Conservation (phyloP, 2,113 vertebrate species). For the Sialia sialis region DNA sequence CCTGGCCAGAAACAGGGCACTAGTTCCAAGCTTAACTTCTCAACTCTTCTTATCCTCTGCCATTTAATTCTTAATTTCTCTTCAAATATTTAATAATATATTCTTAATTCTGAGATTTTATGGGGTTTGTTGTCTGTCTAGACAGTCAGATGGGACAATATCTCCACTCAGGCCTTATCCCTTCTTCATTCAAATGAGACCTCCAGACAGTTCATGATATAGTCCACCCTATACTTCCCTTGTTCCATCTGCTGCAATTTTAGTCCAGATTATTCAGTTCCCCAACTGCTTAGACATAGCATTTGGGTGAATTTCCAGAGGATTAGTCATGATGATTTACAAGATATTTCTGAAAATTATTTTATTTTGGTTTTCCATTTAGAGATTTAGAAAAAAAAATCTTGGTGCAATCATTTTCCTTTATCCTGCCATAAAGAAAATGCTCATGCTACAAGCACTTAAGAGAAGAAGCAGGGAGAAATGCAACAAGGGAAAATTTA, state of each 20-base stretch:
- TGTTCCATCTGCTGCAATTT: not conserved
- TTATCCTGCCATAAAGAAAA: not conserved
- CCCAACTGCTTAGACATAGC: not conserved
- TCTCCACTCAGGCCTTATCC: not conserved
- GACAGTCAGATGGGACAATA: not conserved
- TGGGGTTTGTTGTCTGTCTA: not conserved
- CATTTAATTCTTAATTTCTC: not conserved
- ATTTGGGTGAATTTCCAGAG: not conserved
- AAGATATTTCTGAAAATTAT: not conserved
- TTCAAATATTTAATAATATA: not conserved
- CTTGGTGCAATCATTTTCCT: not conserved
- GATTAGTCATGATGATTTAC: fast-evolving
- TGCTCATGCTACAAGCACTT: not conserved
- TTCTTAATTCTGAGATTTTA: not conserved
- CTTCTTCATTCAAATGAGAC: not conserved
- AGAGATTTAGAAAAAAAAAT: not conserved
- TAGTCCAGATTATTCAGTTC: not conserved
- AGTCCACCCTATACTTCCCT: not conserved
- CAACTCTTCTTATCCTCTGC: not conserved
- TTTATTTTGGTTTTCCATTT: not conserved
- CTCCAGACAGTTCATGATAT: not conserved
- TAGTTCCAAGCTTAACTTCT: not conserved
- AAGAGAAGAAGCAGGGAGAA: not conserved
- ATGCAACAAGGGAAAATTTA: not conserved
- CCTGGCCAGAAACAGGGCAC: not conserved